Evolutionary conservation across 2,888 invertebrate genomes (phyloP).

Genomic region (Tolmerus cingulatus): DNA sequence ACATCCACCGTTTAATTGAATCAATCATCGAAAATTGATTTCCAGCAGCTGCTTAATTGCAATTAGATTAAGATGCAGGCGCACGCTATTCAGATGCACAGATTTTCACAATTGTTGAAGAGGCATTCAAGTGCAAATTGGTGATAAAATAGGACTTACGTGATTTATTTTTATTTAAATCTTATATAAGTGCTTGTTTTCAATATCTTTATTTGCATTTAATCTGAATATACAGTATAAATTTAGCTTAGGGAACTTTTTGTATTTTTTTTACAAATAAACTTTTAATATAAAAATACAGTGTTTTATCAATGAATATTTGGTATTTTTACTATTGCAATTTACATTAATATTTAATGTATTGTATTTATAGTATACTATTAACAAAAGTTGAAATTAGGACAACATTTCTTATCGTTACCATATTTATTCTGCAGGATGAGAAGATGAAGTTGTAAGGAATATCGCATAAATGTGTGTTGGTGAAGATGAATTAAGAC

Average conservation of each 20-base stretch:
- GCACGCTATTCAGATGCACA: background rate
- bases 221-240: background rate
- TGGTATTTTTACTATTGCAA: no score
- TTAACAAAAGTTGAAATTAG: no score
- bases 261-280: background rate
- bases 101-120: background rate
- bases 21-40: background rate
- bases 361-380: no score
- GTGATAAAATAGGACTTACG: background rate
- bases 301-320: no score
- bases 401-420: no score
- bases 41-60: background rate
- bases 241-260: background rate
- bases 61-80: background rate
- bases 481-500: no score
- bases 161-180: background rate
- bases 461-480: no score
- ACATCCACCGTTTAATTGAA: background rate
- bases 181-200: background rate
- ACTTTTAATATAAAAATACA: background rate
- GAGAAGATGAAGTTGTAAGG: no score
- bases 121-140: background rate
- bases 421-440: no score
- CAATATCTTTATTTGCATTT: background rate
- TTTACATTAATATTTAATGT: no score